phyloP scores from a whole-genome alignment of 2,797 vertebrate species.

The Spinus olivaceus region DNA sequence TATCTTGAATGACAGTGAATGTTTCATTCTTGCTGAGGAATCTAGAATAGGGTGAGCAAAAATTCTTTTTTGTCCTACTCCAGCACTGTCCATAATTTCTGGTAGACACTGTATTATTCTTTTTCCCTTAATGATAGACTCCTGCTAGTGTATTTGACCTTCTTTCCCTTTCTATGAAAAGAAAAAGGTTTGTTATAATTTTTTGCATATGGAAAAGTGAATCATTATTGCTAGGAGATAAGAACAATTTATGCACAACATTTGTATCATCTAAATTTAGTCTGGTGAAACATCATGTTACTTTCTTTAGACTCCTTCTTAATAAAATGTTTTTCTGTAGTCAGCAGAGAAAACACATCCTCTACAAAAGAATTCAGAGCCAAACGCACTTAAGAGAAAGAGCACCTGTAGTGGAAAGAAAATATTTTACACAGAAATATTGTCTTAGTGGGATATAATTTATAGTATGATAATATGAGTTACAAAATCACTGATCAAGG shows the following conservation, averaged over 20 bases:
- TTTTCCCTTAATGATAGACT: background rate
- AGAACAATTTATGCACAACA: background rate
- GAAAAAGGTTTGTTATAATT: background rate
- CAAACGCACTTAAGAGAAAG: background rate
- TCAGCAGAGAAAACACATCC: background rate
- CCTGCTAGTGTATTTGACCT: background rate
- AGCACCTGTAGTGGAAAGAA: background rate
- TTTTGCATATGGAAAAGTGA: background rate
- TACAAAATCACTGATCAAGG: background rate
- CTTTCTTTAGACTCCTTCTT: background rate
- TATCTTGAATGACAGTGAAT: background rate
- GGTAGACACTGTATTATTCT: background rate
- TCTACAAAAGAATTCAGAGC: background rate
- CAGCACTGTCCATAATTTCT: background rate
- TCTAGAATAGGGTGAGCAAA: background rate
- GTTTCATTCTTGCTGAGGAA: background rate
- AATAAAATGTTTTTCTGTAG: background rate
- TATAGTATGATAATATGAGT: background rate
- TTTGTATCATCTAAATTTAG: background rate
- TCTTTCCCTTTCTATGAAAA: background rate
- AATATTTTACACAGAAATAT: background rate
- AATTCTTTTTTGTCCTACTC: background rate
- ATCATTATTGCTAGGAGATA: background rate
- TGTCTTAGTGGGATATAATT: background rate
- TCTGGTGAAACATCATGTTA: background rate